Conservation (phyloP, 1,140 invertebrate genomes). For the Drosophila tsacasi region DNA sequence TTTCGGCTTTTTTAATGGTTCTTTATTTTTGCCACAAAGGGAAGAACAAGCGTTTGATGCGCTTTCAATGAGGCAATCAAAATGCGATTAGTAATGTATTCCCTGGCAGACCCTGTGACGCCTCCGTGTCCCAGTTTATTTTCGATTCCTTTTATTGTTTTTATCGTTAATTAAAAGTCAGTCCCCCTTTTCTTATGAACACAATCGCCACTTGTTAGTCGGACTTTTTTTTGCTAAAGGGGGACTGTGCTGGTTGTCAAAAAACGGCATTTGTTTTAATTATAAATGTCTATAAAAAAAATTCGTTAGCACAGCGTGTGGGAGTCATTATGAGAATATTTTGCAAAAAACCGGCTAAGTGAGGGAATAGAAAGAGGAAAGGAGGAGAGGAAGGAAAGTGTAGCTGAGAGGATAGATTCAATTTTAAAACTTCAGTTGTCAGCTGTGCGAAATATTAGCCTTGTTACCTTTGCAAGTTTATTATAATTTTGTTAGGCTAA, state of each 20-base stretch:
- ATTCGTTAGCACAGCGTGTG: slow-evolving; percentile 23
- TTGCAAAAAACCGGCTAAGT: slow-evolving; percentile 29
- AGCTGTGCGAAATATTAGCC: background rate
- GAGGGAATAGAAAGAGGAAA: background rate
- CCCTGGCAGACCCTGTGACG: slow-evolving; percentile 22
- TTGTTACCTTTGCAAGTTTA: background rate
- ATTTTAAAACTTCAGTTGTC: slow-evolving; percentile 32
- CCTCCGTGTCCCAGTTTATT: slow-evolving; percentile 23
- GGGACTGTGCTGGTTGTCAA: slow-evolving; percentile 8
- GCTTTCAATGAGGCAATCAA: slow-evolving; percentile 65
- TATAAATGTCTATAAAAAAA: slow-evolving; percentile 45
- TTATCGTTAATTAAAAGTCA: slow-evolving; percentile 23
- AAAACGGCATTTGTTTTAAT: slow-evolving; percentile 48
- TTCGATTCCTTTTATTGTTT: slow-evolving; percentile 32
- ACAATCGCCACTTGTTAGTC: slow-evolving; percentile 48
- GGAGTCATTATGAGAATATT: slow-evolving; percentile 37
- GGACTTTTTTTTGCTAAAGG: slow-evolving; percentile 3
- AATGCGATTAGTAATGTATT: slow-evolving; percentile 55
- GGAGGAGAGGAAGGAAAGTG: background rate
- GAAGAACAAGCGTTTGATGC: slow-evolving; percentile 46
- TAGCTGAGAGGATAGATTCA: background rate
- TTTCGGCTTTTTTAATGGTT: slow-evolving; percentile 3
- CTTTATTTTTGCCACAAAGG: slow-evolving; percentile 12
- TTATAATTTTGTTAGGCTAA: background rate
- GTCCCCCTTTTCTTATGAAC: slow-evolving; percentile 13